Percentiles rank a stretch among this genome's conserved stretches.
Conservation (phyloP, 2,113 vertebrate species). For the Cyprinus carpio region DNA sequence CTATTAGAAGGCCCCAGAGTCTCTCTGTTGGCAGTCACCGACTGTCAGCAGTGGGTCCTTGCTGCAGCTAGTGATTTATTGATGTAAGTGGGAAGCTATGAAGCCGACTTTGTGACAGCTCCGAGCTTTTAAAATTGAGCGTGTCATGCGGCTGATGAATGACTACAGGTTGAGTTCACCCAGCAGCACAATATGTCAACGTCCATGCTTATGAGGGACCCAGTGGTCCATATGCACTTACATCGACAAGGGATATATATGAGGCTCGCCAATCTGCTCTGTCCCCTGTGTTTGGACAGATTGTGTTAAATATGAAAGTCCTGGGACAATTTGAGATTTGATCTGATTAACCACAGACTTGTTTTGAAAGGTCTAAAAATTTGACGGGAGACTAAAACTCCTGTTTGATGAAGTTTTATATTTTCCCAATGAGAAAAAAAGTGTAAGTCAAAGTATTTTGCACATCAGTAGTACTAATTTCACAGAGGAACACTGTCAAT, state of each 20-base stretch:
- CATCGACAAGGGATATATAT: slow-evolving; percentile 44
- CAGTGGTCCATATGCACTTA: slow-evolving; percentile 49
- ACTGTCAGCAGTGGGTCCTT: slow-evolving; percentile 48
- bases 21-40: slow-evolving; percentile 43
- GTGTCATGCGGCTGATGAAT: slow-evolving; percentile 74
- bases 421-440: background rate
- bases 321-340: slow-evolving; percentile 1
- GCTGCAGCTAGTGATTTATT: slow-evolving; percentile 71
- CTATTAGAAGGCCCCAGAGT: slow-evolving; percentile 39
- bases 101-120: slow-evolving; percentile 74
- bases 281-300: slow-evolving; percentile 38
- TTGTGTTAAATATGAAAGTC: slow-evolving; percentile 29
- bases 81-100: slow-evolving; percentile 68
- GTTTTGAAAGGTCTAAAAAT: slow-evolving; percentile 32
- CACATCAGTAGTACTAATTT: too few species aligned
- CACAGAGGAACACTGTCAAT: background rate
- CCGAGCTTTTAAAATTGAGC: slow-evolving; percentile 72
- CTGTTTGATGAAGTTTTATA: background rate
- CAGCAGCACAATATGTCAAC: slow-evolving; percentile 70
- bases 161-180: slow-evolving; percentile 62
- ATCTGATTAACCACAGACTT: slow-evolving; percentile 35
- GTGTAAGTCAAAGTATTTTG: too few species aligned
- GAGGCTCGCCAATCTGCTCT: slow-evolving; percentile 25
- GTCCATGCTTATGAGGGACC: slow-evolving; percentile 71
- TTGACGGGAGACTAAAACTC: background rate